Percentiles rank a stretch among this genome's conserved stretches.
Conservation (phyloP, 2,113 vertebrate species). For the Salvelinus fontinalis region DNA sequence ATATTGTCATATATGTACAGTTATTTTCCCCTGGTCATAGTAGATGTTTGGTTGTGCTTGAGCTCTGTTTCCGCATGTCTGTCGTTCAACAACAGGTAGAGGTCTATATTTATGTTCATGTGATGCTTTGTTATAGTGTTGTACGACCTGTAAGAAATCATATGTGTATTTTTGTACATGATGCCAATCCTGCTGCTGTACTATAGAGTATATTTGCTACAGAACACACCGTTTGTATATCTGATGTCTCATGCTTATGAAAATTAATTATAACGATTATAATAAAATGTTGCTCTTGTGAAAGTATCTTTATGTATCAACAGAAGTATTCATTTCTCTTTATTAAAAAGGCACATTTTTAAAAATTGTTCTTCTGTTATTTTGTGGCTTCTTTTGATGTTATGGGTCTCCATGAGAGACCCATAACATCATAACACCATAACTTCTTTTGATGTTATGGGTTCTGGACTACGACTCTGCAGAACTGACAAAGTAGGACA, state of each 20-base stretch:
- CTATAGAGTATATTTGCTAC: slow-evolving; percentile 76
- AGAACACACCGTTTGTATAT: slow-evolving; percentile 64
- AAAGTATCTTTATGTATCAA: slow-evolving; percentile 30
- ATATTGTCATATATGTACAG: not conserved
- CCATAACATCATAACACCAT: too few relatives aligned
- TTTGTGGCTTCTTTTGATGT: too few relatives aligned
- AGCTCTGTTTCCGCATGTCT: too few relatives aligned
- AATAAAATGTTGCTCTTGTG: slow-evolving; percentile 67
- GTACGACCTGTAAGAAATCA: slow-evolving; percentile 68
- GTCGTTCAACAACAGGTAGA: slow-evolving; percentile 57
- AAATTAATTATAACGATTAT: slow-evolving; percentile 45
- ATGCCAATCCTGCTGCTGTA: slow-evolving; percentile 81
- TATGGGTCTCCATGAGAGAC: too few relatives aligned
- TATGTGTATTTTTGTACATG: slow-evolving; percentile 97
- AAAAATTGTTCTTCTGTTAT: too few relatives aligned
- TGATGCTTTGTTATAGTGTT: slow-evolving; percentile 76
- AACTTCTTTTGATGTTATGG: too few relatives aligned
- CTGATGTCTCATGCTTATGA: slow-evolving; percentile 49
- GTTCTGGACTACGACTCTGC: too few relatives aligned
- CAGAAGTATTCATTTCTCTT: not conserved
- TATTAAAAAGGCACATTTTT: not conserved
- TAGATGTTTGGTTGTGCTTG: slow-evolving; percentile 2
- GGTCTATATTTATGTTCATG: slow-evolving; percentile 83
- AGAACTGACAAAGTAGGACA: too few relatives aligned
- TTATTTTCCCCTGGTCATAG: slow-evolving; percentile 2